A percentile compares a stretch with the other conserved stretches of the same genome.
Evolutionary conservation across 1,140 invertebrate species (phyloP).

Genomic region (Phocides pigmalion): DNA sequence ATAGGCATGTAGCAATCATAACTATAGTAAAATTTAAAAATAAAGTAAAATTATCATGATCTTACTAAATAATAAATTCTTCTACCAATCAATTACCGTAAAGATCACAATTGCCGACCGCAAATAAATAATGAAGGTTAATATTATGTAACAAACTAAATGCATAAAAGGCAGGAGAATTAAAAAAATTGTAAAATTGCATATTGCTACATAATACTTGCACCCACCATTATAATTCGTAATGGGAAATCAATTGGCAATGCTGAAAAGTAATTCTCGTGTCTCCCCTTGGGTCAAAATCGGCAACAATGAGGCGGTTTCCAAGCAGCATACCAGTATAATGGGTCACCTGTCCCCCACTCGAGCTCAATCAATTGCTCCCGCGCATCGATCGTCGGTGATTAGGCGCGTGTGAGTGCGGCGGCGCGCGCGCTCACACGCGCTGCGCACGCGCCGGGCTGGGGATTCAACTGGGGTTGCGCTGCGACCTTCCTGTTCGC

Average conservation of each 20-base stretch:
- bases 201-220: no score
- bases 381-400: constrained; percentile 19
- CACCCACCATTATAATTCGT: background rate
- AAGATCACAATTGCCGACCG: no score
- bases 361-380: constrained; percentile 17
- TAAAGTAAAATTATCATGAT: no score
- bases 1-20: no score
- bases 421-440: constrained; percentile 31
- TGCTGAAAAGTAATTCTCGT: background rate
- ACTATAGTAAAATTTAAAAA: no score
- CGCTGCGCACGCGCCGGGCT: constrained; percentile 23
- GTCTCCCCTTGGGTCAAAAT: background rate
- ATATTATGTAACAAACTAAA: no score
- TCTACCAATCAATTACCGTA: no score
- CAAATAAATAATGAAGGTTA: no score
- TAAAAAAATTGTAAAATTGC: no score
- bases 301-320: background rate
- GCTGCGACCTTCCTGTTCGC: background rate
- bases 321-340: constrained; percentile 1
- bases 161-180: no score
- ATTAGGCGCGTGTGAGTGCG: constrained; percentile 31
- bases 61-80: no score
- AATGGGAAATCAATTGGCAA: background rate
- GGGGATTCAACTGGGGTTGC: constrained; percentile 1
- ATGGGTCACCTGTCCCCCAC: constrained; percentile 26